Base-by-base conservation (phyloP, 2,797 vertebrate genomes). In the Coregonus ussuriensis region DNA sequence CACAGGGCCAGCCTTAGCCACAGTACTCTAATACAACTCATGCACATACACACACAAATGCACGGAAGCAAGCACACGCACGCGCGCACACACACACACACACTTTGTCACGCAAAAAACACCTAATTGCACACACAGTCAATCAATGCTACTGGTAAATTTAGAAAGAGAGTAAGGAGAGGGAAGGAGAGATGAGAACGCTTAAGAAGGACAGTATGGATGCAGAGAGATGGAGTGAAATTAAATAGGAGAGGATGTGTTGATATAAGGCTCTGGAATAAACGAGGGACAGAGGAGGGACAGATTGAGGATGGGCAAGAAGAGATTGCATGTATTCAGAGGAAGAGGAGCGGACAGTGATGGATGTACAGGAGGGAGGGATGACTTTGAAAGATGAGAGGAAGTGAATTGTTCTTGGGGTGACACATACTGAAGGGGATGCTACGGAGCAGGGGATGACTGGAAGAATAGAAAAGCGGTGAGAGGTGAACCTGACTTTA, bases 331-430 rank as follows among this genome's bases (percentile, higher is more conserved):
- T 0, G 68, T 72, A 71, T 77, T 75, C 11, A 47, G 70, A 78
- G 13, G 76, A 77, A 18, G 59, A 62, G 52, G 72, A 18, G 4
- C 35, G 76, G 86, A 87, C 87, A 84, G 84, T 88, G 91, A 91
- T 81, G 83, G 86, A 91, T 89, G 84, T 37, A 69, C 79, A 76
- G 74, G 80, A 84, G 79, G 66, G 56, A 82, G 33, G 79, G 87
- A 56, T 74, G 86, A 87, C 89, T 87, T 77, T 88, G 90, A 88
- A 81, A 87, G 89, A 91, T 87, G 81, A 85, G 81, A 75, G 84
- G 76, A 84, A 74, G 74, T 79, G 74, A 82, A 80, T 79, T 83
- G 84, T 84, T 88, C 77, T 81, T 73, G 71, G 81, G 74, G 82
- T 86, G 86, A 88, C 87, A 41, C 37, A 88, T 76, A 79, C 78